Evolutionary conservation across 1,140 invertebrate genomes (phyloP).

Genomic region (Lithobius niger): DNA sequence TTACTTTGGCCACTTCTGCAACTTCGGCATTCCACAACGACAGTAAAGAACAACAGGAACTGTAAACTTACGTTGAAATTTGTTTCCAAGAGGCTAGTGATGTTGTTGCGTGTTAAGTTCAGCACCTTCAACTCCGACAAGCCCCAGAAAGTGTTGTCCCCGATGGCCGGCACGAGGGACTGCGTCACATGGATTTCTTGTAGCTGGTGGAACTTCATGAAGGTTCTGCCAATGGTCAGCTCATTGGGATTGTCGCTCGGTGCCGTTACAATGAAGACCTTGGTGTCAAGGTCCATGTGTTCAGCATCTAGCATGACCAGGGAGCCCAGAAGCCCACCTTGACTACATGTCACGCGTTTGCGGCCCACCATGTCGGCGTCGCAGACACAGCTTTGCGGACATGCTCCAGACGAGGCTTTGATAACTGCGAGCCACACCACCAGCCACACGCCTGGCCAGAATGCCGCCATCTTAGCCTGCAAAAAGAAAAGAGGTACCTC

Average conservation of each 20-base stretch:
- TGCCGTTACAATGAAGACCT: slow-evolving; percentile 53
- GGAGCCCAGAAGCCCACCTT: slow-evolving; percentile 42
- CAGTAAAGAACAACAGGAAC: too few species aligned
- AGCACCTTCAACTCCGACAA: slow-evolving; percentile 49
- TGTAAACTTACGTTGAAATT: slow-evolving; percentile 26
- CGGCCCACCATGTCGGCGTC: slow-evolving; percentile 24
- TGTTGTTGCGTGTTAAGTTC: slow-evolving; percentile 60
- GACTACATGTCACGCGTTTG: slow-evolving; percentile 33
- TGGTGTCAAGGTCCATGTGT: slow-evolving; percentile 43
- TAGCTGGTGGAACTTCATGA: slow-evolving; percentile 48
- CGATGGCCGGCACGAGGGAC: slow-evolving; percentile 61
- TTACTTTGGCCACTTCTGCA: too few species aligned
- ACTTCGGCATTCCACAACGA: too few species aligned
- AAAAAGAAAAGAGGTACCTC: too few species aligned
- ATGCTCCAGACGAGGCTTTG: slow-evolving; percentile 1
- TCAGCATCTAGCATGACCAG: slow-evolving; percentile 46
- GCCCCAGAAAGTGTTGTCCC: slow-evolving; percentile 61
- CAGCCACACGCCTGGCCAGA: too few species aligned
- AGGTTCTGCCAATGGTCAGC: slow-evolving; percentile 57
- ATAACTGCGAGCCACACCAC: not conserved
- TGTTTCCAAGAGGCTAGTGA: slow-evolving; percentile 34
- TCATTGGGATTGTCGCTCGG: slow-evolving; percentile 46
- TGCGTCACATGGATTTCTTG: slow-evolving; percentile 58
- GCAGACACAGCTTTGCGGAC: slow-evolving; percentile 27
- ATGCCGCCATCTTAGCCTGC: too few species aligned